Evolutionary conservation across 1,140 invertebrate species (phyloP).

Genomic region (Temnothorax nylanderi): DNA sequence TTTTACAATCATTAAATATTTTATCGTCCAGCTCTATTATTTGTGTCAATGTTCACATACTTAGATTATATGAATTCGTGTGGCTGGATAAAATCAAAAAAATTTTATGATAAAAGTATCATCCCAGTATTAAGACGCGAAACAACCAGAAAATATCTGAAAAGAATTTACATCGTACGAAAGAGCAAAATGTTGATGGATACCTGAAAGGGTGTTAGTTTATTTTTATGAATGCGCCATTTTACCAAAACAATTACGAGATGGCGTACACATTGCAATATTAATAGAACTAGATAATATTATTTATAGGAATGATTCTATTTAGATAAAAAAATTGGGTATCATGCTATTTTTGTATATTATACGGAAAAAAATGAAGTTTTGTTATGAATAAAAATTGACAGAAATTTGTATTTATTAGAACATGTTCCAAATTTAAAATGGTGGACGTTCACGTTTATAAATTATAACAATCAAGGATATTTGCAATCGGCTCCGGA

Average conservation of each 20-base stretch:
- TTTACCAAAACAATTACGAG: conserved; percentile 38
- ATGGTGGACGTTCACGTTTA: conserved; percentile 3
- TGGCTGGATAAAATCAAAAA: conserved; percentile 67
- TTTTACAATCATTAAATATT: conserved; percentile 26
- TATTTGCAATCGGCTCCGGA: conserved; percentile 59
- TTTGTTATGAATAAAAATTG: conserved; percentile 44
- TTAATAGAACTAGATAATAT: conserved; percentile 77
- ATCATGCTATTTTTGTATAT: conserved; percentile 60
- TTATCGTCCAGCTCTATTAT: conserved; percentile 19
- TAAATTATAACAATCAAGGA: conserved; percentile 36
- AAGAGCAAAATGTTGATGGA: conserved; percentile 61
- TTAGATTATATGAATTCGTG: conserved; percentile 20
- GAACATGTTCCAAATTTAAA: conserved; percentile 9
- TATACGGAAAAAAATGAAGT: conserved; percentile 33
- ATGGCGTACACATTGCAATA: conserved; percentile 78
- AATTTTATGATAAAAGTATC: conserved; percentile 53
- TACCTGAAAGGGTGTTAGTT: conserved; percentile 60
- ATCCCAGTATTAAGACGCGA: conserved; percentile 58
- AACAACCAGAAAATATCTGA: conserved; percentile 47
- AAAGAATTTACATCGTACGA: conserved; percentile 39
- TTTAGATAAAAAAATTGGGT: conserved; percentile 67
- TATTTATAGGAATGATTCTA: conserved; percentile 74
- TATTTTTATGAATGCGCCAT: conserved; percentile 63
- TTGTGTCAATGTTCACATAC: conserved; percentile 5
- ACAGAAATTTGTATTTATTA: conserved; percentile 47